These are phyloP conservation scores for Plectropomus leopardus DNA, from an alignment of 2,113 vertebrate species.

Conservation along the genomic window DNA sequence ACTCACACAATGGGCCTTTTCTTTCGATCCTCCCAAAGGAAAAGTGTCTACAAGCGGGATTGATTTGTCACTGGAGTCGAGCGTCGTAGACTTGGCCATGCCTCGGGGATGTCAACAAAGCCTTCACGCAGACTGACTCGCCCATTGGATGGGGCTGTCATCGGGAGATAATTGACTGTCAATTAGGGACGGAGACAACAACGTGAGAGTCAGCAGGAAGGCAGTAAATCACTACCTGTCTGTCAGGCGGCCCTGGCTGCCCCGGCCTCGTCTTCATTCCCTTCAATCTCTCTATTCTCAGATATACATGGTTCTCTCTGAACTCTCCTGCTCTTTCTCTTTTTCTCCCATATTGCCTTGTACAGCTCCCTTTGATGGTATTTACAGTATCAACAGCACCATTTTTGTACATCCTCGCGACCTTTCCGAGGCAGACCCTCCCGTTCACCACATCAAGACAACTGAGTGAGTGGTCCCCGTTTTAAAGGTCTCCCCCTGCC, in stretches of 20 bases:
- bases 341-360: not conserved
- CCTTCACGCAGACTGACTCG: slow-evolving; percentile 43
- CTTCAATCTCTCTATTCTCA: slow-evolving; percentile 29
- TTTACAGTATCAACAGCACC: slow-evolving; percentile 15
- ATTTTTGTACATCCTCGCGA: not conserved
- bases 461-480: not conserved
- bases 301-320: not conserved
- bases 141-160: slow-evolving; percentile 63
- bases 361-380: slow-evolving; percentile 1
- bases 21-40: not conserved
- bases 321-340: slow-evolving; percentile 22
- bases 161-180: slow-evolving; percentile 78
- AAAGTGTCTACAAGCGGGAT: slow-evolving; percentile 45
- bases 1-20: slow-evolving; percentile 1
- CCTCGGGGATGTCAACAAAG: slow-evolving; percentile 66
- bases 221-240: slow-evolving; percentile 76
- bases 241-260: slow-evolving; percentile 57
- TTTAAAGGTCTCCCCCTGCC: slow-evolving; percentile 46
- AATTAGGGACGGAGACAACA: slow-evolving; percentile 73
- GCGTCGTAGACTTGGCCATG: slow-evolving; percentile 51
- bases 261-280: slow-evolving; percentile 38
- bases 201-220: slow-evolving; percentile 61
- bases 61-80: slow-evolving; percentile 64
- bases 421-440: slow-evolving; percentile 30
- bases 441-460: slow-evolving; percentile 21